Percentiles rank a stretch among this genome's conserved stretches.
These are phyloP conservation scores for Sceloporus tristichus DNA, from an alignment of 2,113 vertebrate species.

Conservation along the genomic window DNA sequence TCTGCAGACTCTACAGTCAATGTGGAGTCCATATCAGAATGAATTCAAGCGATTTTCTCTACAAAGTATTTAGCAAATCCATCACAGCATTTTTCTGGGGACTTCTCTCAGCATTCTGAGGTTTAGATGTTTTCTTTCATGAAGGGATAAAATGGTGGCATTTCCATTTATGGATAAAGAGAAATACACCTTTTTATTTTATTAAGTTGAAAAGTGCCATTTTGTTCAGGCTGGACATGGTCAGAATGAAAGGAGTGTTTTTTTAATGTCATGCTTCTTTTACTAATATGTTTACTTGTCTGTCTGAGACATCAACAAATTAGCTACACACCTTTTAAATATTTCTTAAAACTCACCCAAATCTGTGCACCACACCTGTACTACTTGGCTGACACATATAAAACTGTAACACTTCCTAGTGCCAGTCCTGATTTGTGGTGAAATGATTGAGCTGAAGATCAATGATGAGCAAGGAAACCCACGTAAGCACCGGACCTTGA, in stretches of 20 bases:
- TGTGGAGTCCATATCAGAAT: too few species aligned
- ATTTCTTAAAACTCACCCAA: too few species aligned
- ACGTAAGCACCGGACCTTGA: background rate
- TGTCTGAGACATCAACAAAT: background rate
- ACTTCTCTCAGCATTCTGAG: background rate
- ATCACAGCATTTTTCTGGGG: too few species aligned
- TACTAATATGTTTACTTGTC: background rate
- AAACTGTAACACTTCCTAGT: background rate
- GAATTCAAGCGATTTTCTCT: too few species aligned
- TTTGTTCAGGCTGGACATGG: background rate
- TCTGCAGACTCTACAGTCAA: too few species aligned
- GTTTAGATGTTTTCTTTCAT: constrained; percentile 6
- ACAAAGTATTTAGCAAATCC: too few species aligned
- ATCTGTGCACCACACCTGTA: background rate
- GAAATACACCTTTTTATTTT: too few species aligned
- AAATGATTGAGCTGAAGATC: background rate
- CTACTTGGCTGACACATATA: background rate
- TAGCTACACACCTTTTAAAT: too few species aligned
- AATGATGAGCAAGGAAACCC: background rate
- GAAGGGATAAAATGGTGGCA: background rate
- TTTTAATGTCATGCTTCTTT: background rate
- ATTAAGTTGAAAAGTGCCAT: background rate
- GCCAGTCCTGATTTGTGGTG: background rate
- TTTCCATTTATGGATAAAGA: background rate
- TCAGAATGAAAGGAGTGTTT: background rate